Conservation (phyloP, 2,113 vertebrate genomes). For the Phycodurus eques region DNA sequence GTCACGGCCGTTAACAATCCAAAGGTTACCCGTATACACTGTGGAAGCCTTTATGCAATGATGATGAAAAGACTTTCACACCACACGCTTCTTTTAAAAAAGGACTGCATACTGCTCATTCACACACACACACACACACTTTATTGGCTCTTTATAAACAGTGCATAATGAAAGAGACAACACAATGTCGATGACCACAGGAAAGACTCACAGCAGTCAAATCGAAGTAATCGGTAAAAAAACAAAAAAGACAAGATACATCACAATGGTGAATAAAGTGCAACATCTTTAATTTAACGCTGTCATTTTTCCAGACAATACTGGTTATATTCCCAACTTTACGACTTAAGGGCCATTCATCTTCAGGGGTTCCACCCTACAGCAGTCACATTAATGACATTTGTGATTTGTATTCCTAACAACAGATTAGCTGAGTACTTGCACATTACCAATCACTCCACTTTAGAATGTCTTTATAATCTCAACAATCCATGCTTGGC, state of each 20-base stretch:
- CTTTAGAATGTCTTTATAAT: background rate
- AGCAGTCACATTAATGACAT: background rate
- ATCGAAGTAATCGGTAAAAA: slow-evolving; percentile 10
- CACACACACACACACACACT: slow-evolving; percentile 20
- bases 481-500: slow-evolving; percentile 3
- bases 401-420: background rate
- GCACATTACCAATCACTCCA: background rate
- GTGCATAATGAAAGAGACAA: slow-evolving; percentile 40
- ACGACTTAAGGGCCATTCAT: too few species aligned
- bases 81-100: background rate
- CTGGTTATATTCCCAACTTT: too few species aligned
- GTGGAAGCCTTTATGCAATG: background rate
- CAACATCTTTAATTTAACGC: background rate
- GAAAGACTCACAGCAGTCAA: slow-evolving; percentile 20
- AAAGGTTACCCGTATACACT: background rate
- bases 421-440: background rate
- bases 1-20: slow-evolving; percentile 33
- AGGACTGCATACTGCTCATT: background rate
- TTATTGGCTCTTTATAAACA: slow-evolving; percentile 68
- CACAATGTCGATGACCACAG: slow-evolving; percentile 30
- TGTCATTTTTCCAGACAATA: background rate
- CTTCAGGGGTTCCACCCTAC: background rate
- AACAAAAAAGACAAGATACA: slow-evolving; percentile 4
- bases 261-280: slow-evolving; percentile 16
- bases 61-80: background rate